These are phyloP conservation scores for Drosophila lacicola DNA, from an alignment of 2,888 invertebrate species.

Conservation along the genomic window DNA sequence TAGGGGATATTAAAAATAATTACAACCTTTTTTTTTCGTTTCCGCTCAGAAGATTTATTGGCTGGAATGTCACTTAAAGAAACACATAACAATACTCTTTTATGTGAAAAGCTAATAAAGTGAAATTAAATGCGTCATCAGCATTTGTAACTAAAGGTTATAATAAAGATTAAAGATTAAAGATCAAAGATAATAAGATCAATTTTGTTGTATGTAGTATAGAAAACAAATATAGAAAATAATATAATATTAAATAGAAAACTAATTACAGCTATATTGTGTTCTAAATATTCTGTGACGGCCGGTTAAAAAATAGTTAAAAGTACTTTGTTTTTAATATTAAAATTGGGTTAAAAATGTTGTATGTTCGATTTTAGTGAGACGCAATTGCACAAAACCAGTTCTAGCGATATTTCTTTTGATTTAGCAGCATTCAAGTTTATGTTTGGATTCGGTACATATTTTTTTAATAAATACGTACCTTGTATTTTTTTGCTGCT, in stretches of 20 bases:
- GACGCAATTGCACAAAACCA: too few species aligned
- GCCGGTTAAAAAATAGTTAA: too few species aligned
- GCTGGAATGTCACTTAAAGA: slow-evolving; percentile 16
- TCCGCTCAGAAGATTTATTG: slow-evolving; percentile 17
- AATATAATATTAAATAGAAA: too few species aligned
- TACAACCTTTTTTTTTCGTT: slow-evolving; percentile 15
- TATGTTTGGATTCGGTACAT: not conserved
- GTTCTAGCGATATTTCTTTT: not conserved
- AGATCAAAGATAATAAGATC: too few species aligned
- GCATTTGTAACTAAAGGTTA: not conserved
- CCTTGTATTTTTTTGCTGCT: not conserved
- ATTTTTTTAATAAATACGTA: not conserved
- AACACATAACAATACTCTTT: not conserved
- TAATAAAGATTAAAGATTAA: not conserved
- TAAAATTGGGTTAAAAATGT: too few species aligned
- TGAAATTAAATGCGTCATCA: not conserved
- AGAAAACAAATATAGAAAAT: too few species aligned
- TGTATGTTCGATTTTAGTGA: not conserved
- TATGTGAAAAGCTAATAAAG: not conserved
- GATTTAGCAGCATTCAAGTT: not conserved
- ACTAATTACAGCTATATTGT: too few species aligned
- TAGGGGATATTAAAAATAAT: slow-evolving; percentile 44
- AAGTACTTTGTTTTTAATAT: too few species aligned
- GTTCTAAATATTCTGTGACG: too few species aligned
- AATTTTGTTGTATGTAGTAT: too few species aligned